A percentile compares a stretch with the other conserved stretches of the same genome.
Conservation (phyloP, 2,888 invertebrate species). For the Gymnocheta viridis region DNA sequence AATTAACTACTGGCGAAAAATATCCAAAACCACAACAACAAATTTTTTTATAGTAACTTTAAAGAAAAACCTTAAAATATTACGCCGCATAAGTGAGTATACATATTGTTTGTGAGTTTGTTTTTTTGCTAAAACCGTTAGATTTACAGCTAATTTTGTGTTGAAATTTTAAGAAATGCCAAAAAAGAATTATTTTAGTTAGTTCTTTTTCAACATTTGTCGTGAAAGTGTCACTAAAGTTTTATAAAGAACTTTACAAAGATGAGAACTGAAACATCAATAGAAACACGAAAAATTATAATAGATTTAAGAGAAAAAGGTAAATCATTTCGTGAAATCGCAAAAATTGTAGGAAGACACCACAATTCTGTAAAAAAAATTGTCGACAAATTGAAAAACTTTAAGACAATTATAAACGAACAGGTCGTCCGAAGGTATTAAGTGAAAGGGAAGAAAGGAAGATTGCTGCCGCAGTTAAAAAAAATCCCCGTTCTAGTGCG, state of each 20-base stretch:
- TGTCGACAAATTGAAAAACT: constrained; percentile 2
- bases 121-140: constrained; percentile 15
- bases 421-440: constrained; percentile 1
- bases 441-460: constrained; percentile 24
- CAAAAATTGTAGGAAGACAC: constrained; percentile 21
- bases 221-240: background rate
- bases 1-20: too few relatives aligned
- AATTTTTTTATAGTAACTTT: background rate
- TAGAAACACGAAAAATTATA: constrained; percentile 3
- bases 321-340: constrained; percentile 24
- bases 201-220: background rate
- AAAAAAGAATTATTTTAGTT: background rate
- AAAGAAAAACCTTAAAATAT: background rate
- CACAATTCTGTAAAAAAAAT: constrained; percentile 7
- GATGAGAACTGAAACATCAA: constrained; percentile 20
- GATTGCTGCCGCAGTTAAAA: constrained; percentile 18
- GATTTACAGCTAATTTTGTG: background rate
- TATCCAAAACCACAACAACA: background rate
- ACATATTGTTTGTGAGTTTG: background rate
- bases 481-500: background rate
- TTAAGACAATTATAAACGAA: constrained; percentile 15
- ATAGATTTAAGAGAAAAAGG: background rate
- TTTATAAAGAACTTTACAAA: background rate
- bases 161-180: background rate
- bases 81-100: constrained; percentile 18